Conservation (phyloP, 2,113 vertebrate genomes). For the Varanus salvator region DNA sequence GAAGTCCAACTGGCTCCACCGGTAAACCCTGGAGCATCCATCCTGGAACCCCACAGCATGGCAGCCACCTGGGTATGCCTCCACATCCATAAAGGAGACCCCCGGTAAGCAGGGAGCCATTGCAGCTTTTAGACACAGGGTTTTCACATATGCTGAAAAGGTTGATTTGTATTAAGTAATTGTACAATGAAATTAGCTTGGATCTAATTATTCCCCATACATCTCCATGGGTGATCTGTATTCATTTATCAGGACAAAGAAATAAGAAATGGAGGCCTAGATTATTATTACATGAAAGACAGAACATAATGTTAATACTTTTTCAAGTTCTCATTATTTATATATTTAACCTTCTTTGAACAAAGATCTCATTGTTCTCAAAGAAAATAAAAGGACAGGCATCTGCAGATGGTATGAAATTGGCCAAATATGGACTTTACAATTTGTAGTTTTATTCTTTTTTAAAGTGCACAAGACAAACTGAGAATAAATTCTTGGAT, state of each 20-base stretch:
- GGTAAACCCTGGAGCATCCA: no score
- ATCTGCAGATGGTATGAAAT: slow-evolving; percentile 51
- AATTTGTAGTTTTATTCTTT: slow-evolving; percentile 62
- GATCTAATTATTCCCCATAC: not conserved
- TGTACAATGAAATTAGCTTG: not conserved
- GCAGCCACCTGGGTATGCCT: no score
- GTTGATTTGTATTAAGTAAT: not conserved
- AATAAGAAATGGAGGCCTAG: slow-evolving; percentile 19
- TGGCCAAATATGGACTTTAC: slow-evolving; percentile 47
- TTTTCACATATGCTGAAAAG: not conserved
- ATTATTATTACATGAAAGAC: slow-evolving; percentile 33
- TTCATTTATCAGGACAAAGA: not conserved
- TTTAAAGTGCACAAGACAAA: slow-evolving; percentile 33
- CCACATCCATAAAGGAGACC: no score
- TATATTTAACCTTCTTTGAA: slow-evolving; percentile 52
- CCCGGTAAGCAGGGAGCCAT: no score
- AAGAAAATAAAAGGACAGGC: slow-evolving; percentile 31
- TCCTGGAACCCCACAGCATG: no score
- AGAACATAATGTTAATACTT: slow-evolving; percentile 34
- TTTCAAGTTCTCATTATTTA: slow-evolving; percentile 32
- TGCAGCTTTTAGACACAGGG: not conserved
- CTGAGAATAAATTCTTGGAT: slow-evolving; percentile 45
- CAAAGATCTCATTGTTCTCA: slow-evolving; percentile 45
- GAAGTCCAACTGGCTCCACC: no score
- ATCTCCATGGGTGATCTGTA: not conserved